Evolutionary conservation across 2,797 vertebrate genomes (phyloP), one percentile per base, ranked within the genome.

Genomic region (Apodemus agrarius): DNA sequence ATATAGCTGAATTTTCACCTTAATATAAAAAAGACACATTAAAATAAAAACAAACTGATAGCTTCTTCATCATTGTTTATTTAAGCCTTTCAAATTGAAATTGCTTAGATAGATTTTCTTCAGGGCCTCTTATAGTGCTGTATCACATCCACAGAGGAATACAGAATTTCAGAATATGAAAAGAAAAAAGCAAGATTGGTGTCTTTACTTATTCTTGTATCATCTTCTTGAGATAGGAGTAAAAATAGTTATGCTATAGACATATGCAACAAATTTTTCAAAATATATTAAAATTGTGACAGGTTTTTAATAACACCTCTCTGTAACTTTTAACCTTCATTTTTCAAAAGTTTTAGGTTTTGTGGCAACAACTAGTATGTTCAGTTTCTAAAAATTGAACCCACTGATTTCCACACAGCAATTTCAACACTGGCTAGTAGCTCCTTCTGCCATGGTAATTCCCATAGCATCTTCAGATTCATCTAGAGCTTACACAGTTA

Each of bases 1-100:
- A 91, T 74, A 95, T 5, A 96, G 43, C 46, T 96, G 80, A 89
- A 94, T 84, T 92, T 93, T 95, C 76, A 92, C 8, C 49, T 31
- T 93, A 85, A 95, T 76, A 95, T 97, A 92, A 96, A 97, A 40
- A 95, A 94, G 37, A 93, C 91, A 87, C 29, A 89, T 95, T 95
- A 84, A 95, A 94, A 91, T 94, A 54, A 97, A 94, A 92, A 91
- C 46, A 90, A 91, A 95, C 95, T 96, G 97, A 94, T 95, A 96
- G 93, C 72, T 97, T 97, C 85, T 96, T 96, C 95, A 95, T 98
- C 96, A 97, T 80, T 96, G 54, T 95, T 97, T 98, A 72, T 93
- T 96, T 95, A 97, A 97, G 88, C 26, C 49, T 82, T 97, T 97
- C 85, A 92, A 84, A 86, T 37, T 94, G 69, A 97, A 96, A 94